A percentile compares a stretch with the other conserved stretches of the same genome.
phyloP scores from a whole-genome alignment of 2,113 vertebrate species.

The Melanerpes aurifrons region DNA sequence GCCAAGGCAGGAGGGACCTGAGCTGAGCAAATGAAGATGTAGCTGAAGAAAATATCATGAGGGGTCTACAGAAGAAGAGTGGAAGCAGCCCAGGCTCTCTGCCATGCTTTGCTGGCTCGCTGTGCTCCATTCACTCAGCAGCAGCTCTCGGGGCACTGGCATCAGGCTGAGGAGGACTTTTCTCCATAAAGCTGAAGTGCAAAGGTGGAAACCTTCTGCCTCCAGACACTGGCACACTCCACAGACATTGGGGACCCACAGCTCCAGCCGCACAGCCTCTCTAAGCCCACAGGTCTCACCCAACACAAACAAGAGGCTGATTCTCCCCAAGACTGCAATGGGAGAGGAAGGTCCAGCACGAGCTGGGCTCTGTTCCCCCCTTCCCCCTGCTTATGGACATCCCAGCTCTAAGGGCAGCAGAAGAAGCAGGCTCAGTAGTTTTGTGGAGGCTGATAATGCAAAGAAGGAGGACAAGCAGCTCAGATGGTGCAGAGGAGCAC shows the following conservation, averaged over 20 bases:
- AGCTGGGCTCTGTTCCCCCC: neutral
- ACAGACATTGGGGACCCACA: neutral
- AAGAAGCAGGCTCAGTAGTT: neutral
- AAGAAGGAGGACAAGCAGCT: neutral
- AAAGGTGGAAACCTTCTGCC: neutral
- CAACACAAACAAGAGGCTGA: accelerated
- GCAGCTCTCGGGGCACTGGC: neutral
- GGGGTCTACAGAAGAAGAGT: neutral
- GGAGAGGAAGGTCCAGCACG: neutral
- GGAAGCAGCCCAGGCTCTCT: neutral
- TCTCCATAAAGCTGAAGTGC: neutral
- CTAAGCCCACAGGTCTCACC: neutral
- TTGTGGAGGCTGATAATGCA: neutral
- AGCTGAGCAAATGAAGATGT: neutral
- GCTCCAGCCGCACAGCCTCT: neutral
- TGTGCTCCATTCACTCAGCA: neutral
- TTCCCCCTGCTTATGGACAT: neutral
- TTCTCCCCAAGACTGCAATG: accelerated
- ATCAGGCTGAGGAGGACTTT: neutral
- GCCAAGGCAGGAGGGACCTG: neutral
- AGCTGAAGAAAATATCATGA: accelerated
- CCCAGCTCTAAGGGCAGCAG: neutral
- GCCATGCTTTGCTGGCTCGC: neutral
- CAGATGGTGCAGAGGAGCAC: neutral
- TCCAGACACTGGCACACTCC: neutral